Conservation (phyloP, 2,113 vertebrate genomes). For the Diadophis punctatus region DNA sequence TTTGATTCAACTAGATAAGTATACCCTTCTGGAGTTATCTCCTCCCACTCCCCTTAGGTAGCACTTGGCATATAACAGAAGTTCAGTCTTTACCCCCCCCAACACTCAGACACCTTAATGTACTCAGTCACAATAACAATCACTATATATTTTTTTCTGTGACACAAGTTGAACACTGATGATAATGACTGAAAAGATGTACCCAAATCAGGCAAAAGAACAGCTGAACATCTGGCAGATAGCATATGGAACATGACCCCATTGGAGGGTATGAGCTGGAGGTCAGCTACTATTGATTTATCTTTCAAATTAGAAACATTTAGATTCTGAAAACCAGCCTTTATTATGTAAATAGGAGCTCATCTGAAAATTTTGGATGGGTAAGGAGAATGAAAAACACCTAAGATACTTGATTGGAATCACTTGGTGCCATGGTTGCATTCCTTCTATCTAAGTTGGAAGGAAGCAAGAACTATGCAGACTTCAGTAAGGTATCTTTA, state of each 20-base stretch:
- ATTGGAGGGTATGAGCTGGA: neutral
- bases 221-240: neutral
- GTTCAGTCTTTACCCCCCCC: neutral
- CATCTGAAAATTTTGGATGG: neutral
- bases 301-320: neutral
- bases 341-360: neutral
- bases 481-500: neutral
- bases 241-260: neutral
- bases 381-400: neutral
- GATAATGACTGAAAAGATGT: neutral
- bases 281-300: neutral
- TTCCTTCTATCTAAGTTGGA: neutral
- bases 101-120: neutral
- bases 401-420: too few species aligned
- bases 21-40: neutral
- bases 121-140: neutral
- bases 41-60: neutral
- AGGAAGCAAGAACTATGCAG: neutral
- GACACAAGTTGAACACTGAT: neutral
- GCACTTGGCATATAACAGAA: neutral
- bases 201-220: neutral
- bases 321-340: neutral
- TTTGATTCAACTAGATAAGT: neutral
- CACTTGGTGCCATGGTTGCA: neutral
- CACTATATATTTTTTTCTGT: neutral